Conservation (phyloP, 2,888 invertebrate genomes). For the Leptinotarsa peninsularis region DNA sequence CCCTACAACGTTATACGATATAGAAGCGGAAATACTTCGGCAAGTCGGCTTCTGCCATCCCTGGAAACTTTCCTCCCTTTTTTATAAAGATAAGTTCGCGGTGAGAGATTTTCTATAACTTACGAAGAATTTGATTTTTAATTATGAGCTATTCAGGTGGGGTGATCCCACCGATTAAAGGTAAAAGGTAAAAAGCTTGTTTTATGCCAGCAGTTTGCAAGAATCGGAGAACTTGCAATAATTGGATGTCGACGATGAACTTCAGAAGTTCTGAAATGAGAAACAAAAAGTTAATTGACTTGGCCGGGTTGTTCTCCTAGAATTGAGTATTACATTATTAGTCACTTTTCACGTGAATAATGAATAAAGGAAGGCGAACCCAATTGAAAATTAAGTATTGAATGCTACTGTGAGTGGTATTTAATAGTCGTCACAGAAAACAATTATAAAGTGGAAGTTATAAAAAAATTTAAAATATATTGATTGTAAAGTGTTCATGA, state of each 20-base stretch:
- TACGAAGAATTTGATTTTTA: not conserved
- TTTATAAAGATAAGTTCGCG: conserved; percentile 10
- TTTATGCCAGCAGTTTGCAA: not conserved
- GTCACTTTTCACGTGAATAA: too few relatives aligned
- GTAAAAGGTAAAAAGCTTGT: not conserved
- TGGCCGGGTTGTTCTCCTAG: too few relatives aligned
- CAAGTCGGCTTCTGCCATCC: not conserved
- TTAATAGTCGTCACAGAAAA: too few relatives aligned
- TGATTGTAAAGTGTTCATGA: too few relatives aligned
- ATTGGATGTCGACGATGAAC: not conserved
- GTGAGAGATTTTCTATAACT: not conserved
- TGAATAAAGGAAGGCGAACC: too few relatives aligned
- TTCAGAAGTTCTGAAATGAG: not conserved
- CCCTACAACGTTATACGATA: conserved; percentile 37
- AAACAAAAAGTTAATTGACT: too few relatives aligned
- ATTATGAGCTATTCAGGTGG: conserved; percentile 9
- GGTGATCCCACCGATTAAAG: not conserved
- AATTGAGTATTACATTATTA: too few relatives aligned
- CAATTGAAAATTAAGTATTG: too few relatives aligned
- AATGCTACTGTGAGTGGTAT: too few relatives aligned
- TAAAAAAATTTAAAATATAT: too few relatives aligned
- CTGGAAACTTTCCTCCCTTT: not conserved
- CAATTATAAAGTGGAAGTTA: too few relatives aligned
- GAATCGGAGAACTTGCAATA: not conserved
- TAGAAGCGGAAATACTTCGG: conserved; percentile 12